Percentiles rank a stretch among this genome's conserved stretches.
phyloP scores from a whole-genome alignment of 2,113 vertebrate species.

The Rhagologus leucostigma region DNA sequence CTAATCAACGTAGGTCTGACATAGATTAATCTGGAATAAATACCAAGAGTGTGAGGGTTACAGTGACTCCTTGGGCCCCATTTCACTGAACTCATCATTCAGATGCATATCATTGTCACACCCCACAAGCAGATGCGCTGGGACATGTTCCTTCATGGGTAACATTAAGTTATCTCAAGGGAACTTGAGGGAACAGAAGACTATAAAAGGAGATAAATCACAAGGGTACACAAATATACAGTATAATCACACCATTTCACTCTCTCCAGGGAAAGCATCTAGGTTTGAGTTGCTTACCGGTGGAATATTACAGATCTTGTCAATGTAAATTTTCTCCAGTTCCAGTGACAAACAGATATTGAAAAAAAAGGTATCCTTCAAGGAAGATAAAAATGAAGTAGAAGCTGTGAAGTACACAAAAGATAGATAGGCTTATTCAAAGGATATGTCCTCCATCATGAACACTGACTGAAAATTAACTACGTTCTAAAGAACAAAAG shows the following conservation, averaged over 20 bases:
- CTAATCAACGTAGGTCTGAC: background rate
- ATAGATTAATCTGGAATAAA: background rate
- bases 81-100: background rate
- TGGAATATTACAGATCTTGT: slow-evolving; percentile 11
- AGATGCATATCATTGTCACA: background rate
- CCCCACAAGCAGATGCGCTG: background rate
- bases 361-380: background rate
- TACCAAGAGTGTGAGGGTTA: background rate
- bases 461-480: background rate
- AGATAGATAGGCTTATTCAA: background rate
- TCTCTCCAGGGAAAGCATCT: slow-evolving; percentile 1
- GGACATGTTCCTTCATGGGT: background rate
- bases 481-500: background rate
- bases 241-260: background rate
- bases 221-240: slow-evolving; percentile 21
- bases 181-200: background rate
- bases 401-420: background rate
- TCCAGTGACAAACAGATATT: background rate
- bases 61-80: background rate
- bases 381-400: slow-evolving; percentile 10
- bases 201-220: slow-evolving; percentile 23
- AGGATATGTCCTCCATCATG: background rate
- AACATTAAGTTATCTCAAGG: slow-evolving; percentile 17
- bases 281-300: slow-evolving; percentile 1
- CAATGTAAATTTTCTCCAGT: slow-evolving; percentile 7